These are phyloP conservation scores for Nothoprocta pentlandii DNA, from an alignment of 2,113 vertebrate genomes.

Conservation along the genomic window DNA sequence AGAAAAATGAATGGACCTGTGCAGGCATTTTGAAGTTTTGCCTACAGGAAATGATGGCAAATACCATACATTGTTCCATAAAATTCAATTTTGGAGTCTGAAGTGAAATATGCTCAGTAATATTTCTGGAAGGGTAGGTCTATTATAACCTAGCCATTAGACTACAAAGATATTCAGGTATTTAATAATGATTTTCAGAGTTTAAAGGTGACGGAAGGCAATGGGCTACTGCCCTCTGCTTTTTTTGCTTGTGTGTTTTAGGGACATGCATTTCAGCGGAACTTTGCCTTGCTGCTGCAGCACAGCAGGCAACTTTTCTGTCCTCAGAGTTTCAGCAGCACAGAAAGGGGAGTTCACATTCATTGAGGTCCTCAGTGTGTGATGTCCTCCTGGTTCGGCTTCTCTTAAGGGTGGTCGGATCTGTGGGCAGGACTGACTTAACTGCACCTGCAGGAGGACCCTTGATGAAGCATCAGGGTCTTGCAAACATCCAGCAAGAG, in stretches of 20 bases:
- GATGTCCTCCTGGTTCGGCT: neutral
- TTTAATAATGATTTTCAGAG: neutral
- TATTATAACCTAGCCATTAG: neutral
- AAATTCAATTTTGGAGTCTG: neutral
- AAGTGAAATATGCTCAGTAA: neutral
- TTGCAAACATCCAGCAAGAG: neutral
- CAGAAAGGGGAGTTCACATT: neutral
- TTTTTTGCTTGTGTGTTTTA: neutral
- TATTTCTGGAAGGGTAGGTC: neutral
- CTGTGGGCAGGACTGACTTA: neutral
- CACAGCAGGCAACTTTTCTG: neutral
- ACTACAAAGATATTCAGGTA: neutral
- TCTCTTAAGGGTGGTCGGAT: neutral
- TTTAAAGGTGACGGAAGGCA: neutral
- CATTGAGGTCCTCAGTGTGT: neutral
- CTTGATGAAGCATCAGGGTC: too few relatives aligned
- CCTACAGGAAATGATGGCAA: constrained; percentile 16
- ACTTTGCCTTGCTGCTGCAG: neutral
- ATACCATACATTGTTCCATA: neutral
- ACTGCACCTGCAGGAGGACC: neutral
- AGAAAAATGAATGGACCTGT: neutral
- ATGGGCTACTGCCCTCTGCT: neutral
- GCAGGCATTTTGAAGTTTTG: neutral
- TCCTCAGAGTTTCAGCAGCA: neutral
- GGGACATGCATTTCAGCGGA: neutral